phyloP scores from a whole-genome alignment of 2,888 invertebrate species.

The Dryomyza anilis region DNA sequence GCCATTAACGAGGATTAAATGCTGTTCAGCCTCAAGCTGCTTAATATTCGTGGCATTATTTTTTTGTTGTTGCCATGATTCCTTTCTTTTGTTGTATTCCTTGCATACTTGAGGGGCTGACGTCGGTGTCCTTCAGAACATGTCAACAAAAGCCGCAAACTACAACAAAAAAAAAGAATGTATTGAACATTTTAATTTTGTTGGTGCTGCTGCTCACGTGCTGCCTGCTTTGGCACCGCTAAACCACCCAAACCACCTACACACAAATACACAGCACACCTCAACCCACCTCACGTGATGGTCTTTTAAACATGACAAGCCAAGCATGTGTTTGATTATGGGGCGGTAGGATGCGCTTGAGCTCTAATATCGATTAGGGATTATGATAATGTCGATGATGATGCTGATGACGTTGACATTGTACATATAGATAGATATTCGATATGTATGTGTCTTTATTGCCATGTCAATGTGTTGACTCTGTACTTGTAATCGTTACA shows the following conservation, averaged over 20 bases:
- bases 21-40: background rate
- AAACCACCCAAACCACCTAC: too few species aligned
- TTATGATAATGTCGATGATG: constrained; percentile 57
- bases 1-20: constrained; percentile 23
- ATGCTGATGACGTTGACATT: background rate
- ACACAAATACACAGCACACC: too few species aligned
- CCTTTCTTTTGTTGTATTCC: background rate
- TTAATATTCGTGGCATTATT: too few species aligned
- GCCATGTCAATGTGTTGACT: background rate
- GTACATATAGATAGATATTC: background rate
- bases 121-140: background rate
- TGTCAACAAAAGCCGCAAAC: background rate
- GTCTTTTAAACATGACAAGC: constrained; percentile 8
- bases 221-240: too few species aligned
- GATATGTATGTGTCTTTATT: background rate
- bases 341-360: constrained; percentile 16
- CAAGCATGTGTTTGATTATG: background rate
- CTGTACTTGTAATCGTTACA: background rate
- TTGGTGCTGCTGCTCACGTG: too few species aligned
- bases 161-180: background rate
- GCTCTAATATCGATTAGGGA: constrained; percentile 58
- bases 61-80: too few species aligned
- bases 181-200: background rate
- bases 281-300: background rate
- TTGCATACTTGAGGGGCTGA: background rate